Conservation (phyloP, 2,113 vertebrate species). For the Labeo rohita region DNA sequence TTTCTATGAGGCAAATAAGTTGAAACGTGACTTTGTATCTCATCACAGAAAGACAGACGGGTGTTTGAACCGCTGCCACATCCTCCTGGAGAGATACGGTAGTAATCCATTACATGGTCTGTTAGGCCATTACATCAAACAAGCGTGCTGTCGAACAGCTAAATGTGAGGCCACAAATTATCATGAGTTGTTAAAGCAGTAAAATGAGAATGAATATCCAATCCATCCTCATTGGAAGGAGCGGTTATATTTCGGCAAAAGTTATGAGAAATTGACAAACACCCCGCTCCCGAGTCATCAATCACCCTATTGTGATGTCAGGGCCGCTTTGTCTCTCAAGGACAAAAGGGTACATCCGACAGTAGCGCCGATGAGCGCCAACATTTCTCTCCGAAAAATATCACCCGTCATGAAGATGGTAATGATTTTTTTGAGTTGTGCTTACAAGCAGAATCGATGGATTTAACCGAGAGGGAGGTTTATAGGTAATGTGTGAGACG, state of each 20-base stretch:
- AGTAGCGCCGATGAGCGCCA: conserved; percentile 34
- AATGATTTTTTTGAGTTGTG: conserved; percentile 29
- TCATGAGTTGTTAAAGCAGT: conserved; percentile 58
- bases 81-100: conserved; percentile 18
- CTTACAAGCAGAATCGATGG: conserved; percentile 37
- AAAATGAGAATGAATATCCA: conserved; percentile 48
- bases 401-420: conserved; percentile 26
- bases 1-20: background rate
- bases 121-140: conserved; percentile 54
- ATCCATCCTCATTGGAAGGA: conserved; percentile 52
- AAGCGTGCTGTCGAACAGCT: conserved; percentile 23
- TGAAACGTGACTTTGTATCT: background rate
- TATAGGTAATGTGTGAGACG: background rate
- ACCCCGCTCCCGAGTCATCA: conserved; percentile 48
- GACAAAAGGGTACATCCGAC: conserved; percentile 51
- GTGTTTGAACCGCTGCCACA: conserved; percentile 18
- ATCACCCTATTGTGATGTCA: conserved; percentile 55
- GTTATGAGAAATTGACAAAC: conserved; percentile 60
- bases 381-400: conserved; percentile 46
- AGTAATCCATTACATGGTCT: conserved; percentile 37
- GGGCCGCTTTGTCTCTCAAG: conserved; percentile 60
- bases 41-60: conserved; percentile 8
- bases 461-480: conserved; percentile 38
- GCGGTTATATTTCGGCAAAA: conserved; percentile 42
- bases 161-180: conserved; percentile 56